These are phyloP conservation scores for Cheirogaleus medius DNA, from an alignment of 2,113 vertebrate genomes.

Conservation along the genomic window DNA sequence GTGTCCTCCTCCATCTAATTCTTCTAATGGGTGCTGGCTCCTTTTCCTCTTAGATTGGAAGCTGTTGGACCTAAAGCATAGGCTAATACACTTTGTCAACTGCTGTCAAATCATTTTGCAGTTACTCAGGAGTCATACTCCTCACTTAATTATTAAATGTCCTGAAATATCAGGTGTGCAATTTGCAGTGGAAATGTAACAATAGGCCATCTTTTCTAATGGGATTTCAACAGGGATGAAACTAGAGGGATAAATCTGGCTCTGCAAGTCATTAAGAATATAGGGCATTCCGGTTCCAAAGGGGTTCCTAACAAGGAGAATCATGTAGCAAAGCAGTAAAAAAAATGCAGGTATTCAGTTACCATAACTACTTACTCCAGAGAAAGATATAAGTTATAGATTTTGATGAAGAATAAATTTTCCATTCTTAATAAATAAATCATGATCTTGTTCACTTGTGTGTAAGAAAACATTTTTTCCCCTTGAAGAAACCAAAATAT, in stretches of 20 bases:
- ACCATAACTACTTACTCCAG: constrained; percentile 42
- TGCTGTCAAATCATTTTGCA: constrained; percentile 60
- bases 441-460: constrained; percentile 16
- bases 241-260: constrained; percentile 56
- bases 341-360: constrained; percentile 16
- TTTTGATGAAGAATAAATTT: constrained; percentile 54
- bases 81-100: constrained; percentile 48
- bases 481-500: not conserved
- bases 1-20: constrained; percentile 47
- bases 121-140: constrained; percentile 45
- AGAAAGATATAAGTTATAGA: constrained; percentile 40
- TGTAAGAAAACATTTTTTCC: constrained; percentile 40
- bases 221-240: constrained; percentile 61
- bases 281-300: constrained; percentile 64
- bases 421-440: constrained; percentile 51
- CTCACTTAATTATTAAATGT: constrained; percentile 79
- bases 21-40: not conserved
- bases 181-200: constrained; percentile 67
- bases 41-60: constrained; percentile 57
- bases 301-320: constrained; percentile 47
- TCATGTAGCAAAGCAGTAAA: constrained; percentile 53
- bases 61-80: constrained; percentile 51
- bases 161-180: constrained; percentile 64
- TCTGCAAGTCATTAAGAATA: constrained; percentile 68
- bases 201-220: constrained; percentile 57